Evolutionary conservation across 2,888 invertebrate species (phyloP), one percentile per base, ranked within the genome.

Genomic region (Sisyra nigra): DNA sequence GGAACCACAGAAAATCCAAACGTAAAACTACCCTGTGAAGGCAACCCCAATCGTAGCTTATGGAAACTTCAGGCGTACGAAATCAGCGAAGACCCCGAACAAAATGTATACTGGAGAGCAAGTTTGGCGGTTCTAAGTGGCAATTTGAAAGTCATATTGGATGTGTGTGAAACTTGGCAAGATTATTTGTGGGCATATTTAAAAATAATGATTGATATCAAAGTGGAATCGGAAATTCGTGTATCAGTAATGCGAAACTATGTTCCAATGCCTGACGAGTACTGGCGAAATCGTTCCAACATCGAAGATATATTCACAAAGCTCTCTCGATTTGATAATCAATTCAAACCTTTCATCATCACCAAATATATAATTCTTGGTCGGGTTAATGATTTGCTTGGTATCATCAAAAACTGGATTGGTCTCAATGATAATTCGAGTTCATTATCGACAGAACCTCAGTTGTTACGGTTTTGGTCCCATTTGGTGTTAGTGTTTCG

Each of bases 161-260:
- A 79, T 0, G 76, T 81, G 9, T 81, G 87, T 47, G 67, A 68
- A n/a, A 77, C 75, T 18, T 96, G 93, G 93, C 80, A 86, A 54
- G 94, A 96, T 60, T 66, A 81, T 47, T 64, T 94, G 18, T 96
- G 94, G 94, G 85, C 88, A 1, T 80, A 88, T 58, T 67, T 88
- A 48, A 77, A 76, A 55, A 74, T 80, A 0, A 74, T 87, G 57
- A 80, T 92, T 46, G 92, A 93, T 57, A 74, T 81, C 10, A 71
- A 80, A 49, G 88, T 92, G 0, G 93, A 94, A 57, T 76, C 74
- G 44, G 82, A 84, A 61, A 66, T 86, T 19, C 63, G 81, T 30
- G 70, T 72, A 17, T 67, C 69, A 45, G 69, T 72, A 50, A 57
- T 68, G 18, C 70, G 66, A 51, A 59, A 60, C 4, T 76, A 74